phyloP scores from a whole-genome alignment of 1,140 invertebrate genomes.

The Antheraea mylitta region DNA sequence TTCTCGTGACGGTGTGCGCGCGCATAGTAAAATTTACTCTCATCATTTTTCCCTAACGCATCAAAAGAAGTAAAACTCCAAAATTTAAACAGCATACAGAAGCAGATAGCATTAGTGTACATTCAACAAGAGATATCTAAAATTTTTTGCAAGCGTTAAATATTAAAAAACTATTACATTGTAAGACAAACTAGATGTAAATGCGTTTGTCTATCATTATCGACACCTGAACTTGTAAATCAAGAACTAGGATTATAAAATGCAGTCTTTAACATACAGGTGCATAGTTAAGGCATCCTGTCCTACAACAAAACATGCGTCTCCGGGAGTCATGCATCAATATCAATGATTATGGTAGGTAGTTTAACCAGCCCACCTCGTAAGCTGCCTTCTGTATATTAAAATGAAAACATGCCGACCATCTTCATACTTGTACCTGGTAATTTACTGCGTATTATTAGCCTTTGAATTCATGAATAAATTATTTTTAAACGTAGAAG shows the following conservation, averaged over 20 bases:
- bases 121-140: not conserved
- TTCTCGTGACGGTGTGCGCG: too few relatives aligned
- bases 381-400: not conserved
- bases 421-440: not conserved
- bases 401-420: not conserved
- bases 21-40: too few relatives aligned
- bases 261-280: conserved; percentile 11
- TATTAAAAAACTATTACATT: not conserved
- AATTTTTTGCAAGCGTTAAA: not conserved
- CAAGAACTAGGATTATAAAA: conserved; percentile 8
- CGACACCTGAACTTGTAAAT: conserved; percentile 6
- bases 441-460: not conserved
- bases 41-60: too few relatives aligned
- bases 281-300: conserved; percentile 17
- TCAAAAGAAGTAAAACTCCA: too few relatives aligned
- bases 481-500: not conserved
- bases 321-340: conserved; percentile 33
- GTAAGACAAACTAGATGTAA: not conserved
- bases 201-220: conserved; percentile 3
- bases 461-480: not conserved
- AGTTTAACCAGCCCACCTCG: conserved; percentile 10
- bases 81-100: too few relatives aligned
- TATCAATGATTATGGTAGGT: conserved; percentile 27
- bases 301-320: conserved; percentile 12
- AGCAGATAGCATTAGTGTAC: too few relatives aligned